Evolutionary conservation across 2,113 vertebrate species (phyloP).

Genomic region (Mormoops blainvillei): DNA sequence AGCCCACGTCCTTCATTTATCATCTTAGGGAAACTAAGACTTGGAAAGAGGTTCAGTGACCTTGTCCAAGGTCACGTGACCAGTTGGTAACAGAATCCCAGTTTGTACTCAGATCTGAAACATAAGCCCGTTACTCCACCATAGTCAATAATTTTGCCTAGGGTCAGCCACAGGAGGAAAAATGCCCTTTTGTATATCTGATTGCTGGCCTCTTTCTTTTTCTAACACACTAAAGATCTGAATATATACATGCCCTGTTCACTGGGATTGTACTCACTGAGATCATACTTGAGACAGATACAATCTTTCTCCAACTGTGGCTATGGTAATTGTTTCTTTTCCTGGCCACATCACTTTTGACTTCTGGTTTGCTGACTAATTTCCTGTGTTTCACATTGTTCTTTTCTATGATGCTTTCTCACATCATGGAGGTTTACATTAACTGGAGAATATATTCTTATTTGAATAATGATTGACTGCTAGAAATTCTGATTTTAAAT

Average conservation of each 20-base stretch:
- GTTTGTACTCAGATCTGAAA: not conserved
- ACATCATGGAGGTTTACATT: not conserved
- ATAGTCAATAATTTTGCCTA: not conserved
- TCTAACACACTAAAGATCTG: not conserved
- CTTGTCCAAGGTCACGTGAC: not conserved
- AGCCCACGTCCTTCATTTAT: not conserved
- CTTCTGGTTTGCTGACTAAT: constrained; percentile 63
- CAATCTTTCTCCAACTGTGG: constrained; percentile 37
- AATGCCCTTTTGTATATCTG: not conserved
- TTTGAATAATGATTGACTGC: not conserved
- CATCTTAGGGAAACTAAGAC: not conserved
- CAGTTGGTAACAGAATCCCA: not conserved
- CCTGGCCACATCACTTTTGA: constrained; percentile 29
- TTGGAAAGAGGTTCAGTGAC: not conserved
- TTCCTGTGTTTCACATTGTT: constrained; percentile 58
- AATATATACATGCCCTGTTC: not conserved
- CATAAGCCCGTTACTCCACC: not conserved
- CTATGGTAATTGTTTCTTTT: constrained; percentile 43
- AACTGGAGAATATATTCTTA: constrained; percentile 12
- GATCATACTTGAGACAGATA: constrained; percentile 38
- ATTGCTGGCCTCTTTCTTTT: not conserved
- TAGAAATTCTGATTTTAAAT: constrained; percentile 47
- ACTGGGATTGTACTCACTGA: constrained; percentile 9
- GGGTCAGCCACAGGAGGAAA: not conserved
- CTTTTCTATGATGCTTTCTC: constrained; percentile 30